These are phyloP conservation scores for Pollenia griseotomentosa DNA, from an alignment of 2,888 invertebrate species.

Conservation along the genomic window DNA sequence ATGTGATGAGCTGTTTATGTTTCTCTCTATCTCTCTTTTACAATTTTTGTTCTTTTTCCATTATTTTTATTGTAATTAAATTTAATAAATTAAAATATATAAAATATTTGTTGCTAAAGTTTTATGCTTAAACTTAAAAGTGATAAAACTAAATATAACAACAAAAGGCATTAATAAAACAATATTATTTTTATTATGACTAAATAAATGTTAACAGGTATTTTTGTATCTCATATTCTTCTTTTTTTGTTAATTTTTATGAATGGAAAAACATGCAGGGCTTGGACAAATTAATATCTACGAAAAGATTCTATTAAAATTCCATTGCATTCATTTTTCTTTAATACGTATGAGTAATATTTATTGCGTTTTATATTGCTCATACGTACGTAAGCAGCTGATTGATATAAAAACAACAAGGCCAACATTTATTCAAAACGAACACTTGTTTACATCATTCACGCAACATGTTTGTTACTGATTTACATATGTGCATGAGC, in stretches of 20 bases:
- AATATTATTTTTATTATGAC: constrained; percentile 42
- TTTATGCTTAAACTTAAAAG: not conserved
- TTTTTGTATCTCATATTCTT: not conserved
- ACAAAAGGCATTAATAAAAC: not conserved
- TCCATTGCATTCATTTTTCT: not conserved
- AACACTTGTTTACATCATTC: no score
- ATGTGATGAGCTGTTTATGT: constrained; percentile 45
- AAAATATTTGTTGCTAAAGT: not conserved
- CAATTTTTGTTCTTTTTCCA: not conserved
- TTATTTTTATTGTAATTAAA: constrained; percentile 1
- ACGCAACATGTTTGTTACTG: no score
- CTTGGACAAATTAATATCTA: constrained; percentile 3
- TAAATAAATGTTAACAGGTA: constrained; percentile 46
- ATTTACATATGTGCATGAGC: no score
- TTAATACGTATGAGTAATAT: constrained; percentile 30
- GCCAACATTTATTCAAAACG: not conserved
- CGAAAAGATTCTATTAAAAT: not conserved
- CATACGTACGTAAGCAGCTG: constrained; percentile 25
- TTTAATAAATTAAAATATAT: not conserved
- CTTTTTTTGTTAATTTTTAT: not conserved
- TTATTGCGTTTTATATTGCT: constrained; percentile 22
- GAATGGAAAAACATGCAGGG: constrained; percentile 10
- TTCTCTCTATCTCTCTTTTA: not conserved
- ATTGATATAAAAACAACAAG: constrained; percentile 1
- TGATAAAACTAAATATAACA: no score